These are phyloP conservation scores for Branchipolynoe longqiensis DNA, from an alignment of 2,888 invertebrate genomes.

Conservation along the genomic window DNA sequence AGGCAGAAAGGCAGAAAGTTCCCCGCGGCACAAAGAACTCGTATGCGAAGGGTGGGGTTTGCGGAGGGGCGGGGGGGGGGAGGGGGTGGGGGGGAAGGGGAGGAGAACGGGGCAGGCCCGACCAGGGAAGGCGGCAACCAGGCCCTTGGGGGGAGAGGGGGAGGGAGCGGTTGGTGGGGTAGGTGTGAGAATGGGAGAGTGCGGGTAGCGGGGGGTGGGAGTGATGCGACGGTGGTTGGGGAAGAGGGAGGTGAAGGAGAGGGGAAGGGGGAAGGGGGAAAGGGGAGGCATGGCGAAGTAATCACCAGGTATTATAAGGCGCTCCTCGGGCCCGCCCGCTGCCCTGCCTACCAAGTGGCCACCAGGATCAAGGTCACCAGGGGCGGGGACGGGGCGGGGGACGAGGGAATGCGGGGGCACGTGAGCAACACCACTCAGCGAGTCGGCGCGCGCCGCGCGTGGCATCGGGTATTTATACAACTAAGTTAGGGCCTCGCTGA, in stretches of 20 bases:
- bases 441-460: background rate
- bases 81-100: background rate
- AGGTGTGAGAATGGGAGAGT: background rate
- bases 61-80: background rate
- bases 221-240: background rate
- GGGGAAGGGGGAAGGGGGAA: background rate
- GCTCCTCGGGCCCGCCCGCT: background rate
- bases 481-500: background rate
- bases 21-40: too few relatives aligned
- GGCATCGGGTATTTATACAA: background rate
- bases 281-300: background rate
- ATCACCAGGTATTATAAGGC: slow-evolving; percentile 11
- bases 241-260: background rate
- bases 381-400: background rate
- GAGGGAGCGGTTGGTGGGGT: background rate
- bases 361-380: slow-evolving; percentile 25
- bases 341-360: slow-evolving; percentile 33
- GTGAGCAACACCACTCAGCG: background rate
- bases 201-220: background rate
- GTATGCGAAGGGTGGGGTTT: too few relatives aligned
- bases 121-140: background rate
- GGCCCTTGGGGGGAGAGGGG: background rate
- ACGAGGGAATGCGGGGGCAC: background rate
- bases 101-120: background rate
- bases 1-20: background rate